Base-by-base conservation (phyloP, 2,113 vertebrate genomes). In the Pangasianodon gigas region DNA sequence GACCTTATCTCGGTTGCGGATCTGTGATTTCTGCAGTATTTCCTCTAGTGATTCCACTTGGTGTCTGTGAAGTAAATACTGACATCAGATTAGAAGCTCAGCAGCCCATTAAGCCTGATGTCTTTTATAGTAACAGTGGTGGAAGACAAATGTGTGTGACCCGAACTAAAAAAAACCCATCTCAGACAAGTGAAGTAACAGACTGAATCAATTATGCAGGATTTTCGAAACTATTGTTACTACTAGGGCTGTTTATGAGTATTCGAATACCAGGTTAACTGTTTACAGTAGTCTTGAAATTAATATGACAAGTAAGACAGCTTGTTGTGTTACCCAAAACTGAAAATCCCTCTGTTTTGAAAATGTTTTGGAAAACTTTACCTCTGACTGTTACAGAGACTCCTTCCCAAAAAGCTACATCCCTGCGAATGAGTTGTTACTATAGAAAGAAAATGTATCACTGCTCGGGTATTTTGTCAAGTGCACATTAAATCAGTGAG, bases 101-200 rank as follows among this genome's bases (percentile, higher is more conserved):
- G 56, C 24, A 60, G 21, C 56, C 37, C 56, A 84, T 84, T 46
- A 84, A 60, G 29, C 11, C 56, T 41, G 82, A 41, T 84, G 82
- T 60, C 81, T 84, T 84, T 58, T 81, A 81, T 48, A 81, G 79
- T 82, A 32, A 48, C 10, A 4, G 44, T 41, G 71, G 37, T 79
- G 24, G 44, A 79, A 54, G 79, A 82, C n/a, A 54, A 16, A 37
- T 52, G 26, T 19, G 51, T 82, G 46, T 41, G 21, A 81, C 52
- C 58, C 24, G 18, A 16, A 48, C 6, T 9, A 16, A 48, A 79
- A 79, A 29, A 32, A 81, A 88, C 9, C 9, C 37, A 18, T 48
- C 44, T 79, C 24, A 48, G 75, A 79, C 26, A 88, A 13, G 9
- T 6, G 5, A 60, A 56, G 56, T 79, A 26, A 44, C 26, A 79